Base-by-base conservation (phyloP, 37 sponge, comb jelly and placozoan genomes). In the Beroe ovata region DNA sequence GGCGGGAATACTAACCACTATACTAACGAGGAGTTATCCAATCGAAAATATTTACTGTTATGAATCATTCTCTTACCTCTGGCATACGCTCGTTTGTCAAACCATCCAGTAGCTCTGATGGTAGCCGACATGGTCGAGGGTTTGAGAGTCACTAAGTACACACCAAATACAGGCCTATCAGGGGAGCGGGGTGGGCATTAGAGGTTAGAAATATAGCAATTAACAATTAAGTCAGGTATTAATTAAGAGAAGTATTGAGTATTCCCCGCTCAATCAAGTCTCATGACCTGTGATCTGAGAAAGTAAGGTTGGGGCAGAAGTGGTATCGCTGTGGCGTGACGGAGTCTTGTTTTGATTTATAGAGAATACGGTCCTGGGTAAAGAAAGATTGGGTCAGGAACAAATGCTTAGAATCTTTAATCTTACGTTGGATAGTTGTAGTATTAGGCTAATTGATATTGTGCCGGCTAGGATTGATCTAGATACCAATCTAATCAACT, bases 221-320 rank as follows among this genome's bases (percentile, higher is more conserved):
- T n/a, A n/a, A n/a, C n/a, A n/a, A n/a, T n/a, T n/a, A n/a, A n/a
- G n/a, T n/a, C n/a, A n/a, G n/a, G n/a, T n/a, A n/a, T n/a, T n/a
- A n/a, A n/a, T n/a, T n/a, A n/a, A n/a, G n/a, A n/a, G n/a, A n/a
- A n/a, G n/a, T n/a, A n/a, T n/a, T n/a, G n/a, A n/a, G n/a, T n/a
- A n/a, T n/a, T n/a, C n/a, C n/a, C n/a, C n/a, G n/a, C n/a, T n/a
- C n/a, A n/a, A n/a, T n/a, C n/a, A n/a, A n/a, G n/a, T n/a, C n/a
- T n/a, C n/a, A 61, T 26, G 29, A 66, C 69, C 69, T 66, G 69
- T 66, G 69, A 18, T 66, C 69, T 14, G 69, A 66, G 36, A 66
- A 66, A 16, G 69, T 66, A 30, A 66, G 69, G 35, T 29, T 66
- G 33, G 69, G 69, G 34, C 69, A 66, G 36, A 29, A 66, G 69